Percentiles rank a stretch among this genome's conserved stretches.
These are phyloP conservation scores for Drosophila sechellia DNA, from an alignment of 1,140 invertebrate genomes.

Conservation along the genomic window DNA sequence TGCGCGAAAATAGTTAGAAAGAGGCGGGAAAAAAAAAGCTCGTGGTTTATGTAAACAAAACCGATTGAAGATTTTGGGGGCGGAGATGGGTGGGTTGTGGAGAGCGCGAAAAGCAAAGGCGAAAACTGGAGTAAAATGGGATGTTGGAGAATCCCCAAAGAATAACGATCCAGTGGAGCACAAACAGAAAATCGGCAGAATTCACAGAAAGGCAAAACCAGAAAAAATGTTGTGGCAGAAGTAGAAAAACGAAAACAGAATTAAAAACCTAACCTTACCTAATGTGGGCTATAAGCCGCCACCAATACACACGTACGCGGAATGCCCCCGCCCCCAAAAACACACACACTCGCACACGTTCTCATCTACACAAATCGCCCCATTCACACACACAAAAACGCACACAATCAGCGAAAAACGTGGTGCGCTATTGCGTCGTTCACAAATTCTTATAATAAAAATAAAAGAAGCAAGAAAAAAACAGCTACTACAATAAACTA, in stretches of 20 bases:
- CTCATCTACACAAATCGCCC: conserved; percentile 3
- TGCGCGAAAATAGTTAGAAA: conserved; percentile 61
- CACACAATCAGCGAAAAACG: conserved; percentile 53
- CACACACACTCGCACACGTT: not conserved
- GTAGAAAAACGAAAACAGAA: conserved; percentile 70
- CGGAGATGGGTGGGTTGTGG: not conserved
- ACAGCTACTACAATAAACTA: conserved; percentile 17
- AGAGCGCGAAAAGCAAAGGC: not conserved
- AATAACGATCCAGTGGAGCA: conserved; percentile 20
- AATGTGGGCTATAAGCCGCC: conserved; percentile 71
- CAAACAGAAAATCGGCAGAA: conserved; percentile 15
- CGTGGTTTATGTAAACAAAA: conserved; percentile 72
- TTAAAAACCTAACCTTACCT: conserved; percentile 82
- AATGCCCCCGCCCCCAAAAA: conserved; percentile 2
- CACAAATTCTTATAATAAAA: conserved; percentile 48
- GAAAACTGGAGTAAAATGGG: conserved; percentile 1
- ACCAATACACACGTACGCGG: conserved; percentile 12
- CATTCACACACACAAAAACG: conserved; percentile 21
- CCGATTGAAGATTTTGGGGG: conserved; percentile 8
- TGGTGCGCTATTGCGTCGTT: conserved; percentile 76
- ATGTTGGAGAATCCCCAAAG: conserved; percentile 11
- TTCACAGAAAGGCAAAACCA: conserved; percentile 32
- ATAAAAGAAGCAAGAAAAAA: conserved; percentile 25
- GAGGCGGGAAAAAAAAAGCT: conserved; percentile 35
- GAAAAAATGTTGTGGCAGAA: conserved; percentile 48